Evolutionary conservation across 2,888 invertebrate genomes (phyloP), one percentile per base, ranked within the genome.

Genomic region (Nomada hirtipes): DNA sequence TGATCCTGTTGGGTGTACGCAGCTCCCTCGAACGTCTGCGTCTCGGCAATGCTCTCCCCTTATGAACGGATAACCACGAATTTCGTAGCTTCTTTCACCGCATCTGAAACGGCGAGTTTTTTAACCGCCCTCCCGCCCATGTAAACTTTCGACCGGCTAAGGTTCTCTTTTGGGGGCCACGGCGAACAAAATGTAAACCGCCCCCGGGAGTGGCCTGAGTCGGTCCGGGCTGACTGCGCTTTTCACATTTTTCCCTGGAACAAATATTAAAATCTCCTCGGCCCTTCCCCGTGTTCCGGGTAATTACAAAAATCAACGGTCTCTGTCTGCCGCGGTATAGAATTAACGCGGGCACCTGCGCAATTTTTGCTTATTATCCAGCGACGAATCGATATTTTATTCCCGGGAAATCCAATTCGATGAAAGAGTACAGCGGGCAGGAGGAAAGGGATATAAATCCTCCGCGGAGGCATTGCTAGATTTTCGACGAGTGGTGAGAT

Each of bases 1-100:
- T 91, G 91, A 92, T 92, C 92, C 92, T 89, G 87, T 79, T 84
- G 88, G 88, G 88, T 85, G 88, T 86, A 89, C 84, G 64, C 85
- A 80, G 72, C 65, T 79, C 81, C 81, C 86, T 78, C 82, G 82
- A 82, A 84, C 53, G 15, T n/a, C 23, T 42, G 55, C n/a, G 53
- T 73, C 75, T 60, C 29, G 63, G 73, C 82, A 82, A 83, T 69
- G 64, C 86, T 59, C 71, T 29, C 61, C 20, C 61, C 13, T 20
- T 26, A 9, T 4, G 18, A 20, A 23, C 9, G 13, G 13, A 23
- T 20, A 3, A 26, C 47, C 47, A 57, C 57, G 20, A 57, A 57
- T 57, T 57, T 57, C 26, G 13, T 20, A 57, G 26, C 20, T 13
- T 13, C 57, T 47, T 47, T 36, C 20, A 47, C 15, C 29, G 15